These are phyloP conservation scores for Helicorthomorpha holstii DNA, from an alignment of 1,140 invertebrate species.

Conservation along the genomic window DNA sequence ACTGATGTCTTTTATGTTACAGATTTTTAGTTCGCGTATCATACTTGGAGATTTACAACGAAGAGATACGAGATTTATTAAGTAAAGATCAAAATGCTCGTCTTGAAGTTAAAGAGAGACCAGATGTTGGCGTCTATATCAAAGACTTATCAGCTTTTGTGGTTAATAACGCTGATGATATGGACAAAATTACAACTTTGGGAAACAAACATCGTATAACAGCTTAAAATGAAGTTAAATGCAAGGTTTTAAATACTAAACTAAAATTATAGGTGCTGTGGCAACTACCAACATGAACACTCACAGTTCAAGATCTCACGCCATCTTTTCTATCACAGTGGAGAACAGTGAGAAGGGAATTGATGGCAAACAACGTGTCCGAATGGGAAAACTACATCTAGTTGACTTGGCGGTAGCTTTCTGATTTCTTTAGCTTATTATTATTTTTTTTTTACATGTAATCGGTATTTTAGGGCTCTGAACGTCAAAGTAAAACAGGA, in stretches of 20 bases:
- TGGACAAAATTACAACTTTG: conserved; percentile 56
- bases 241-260: background rate
- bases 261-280: conserved; percentile 32
- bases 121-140: conserved; percentile 64
- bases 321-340: conserved; percentile 72
- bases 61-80: conserved; percentile 59
- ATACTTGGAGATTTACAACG: conserved; percentile 66
- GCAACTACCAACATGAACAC: conserved; percentile 75
- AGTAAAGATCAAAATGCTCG: conserved; percentile 36
- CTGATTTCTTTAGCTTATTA: conserved; percentile 9
- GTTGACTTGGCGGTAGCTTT: conserved; percentile 61
- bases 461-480: conserved; percentile 52
- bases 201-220: conserved; percentile 58
- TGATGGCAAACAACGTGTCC: conserved; percentile 41
- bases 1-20: conserved; percentile 18
- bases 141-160: conserved; percentile 58
- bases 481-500: conserved; percentile 80
- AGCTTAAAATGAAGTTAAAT: background rate
- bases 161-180: conserved; percentile 65
- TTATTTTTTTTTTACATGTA: too few relatives aligned
- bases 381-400: conserved; percentile 62
- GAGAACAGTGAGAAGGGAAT: conserved; percentile 52
- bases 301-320: conserved; percentile 67
- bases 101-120: conserved; percentile 52
- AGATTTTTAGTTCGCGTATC: conserved; percentile 59